These are phyloP conservation scores for Selene dorsalis DNA, from an alignment of 2,797 vertebrate genomes.

Conservation along the genomic window DNA sequence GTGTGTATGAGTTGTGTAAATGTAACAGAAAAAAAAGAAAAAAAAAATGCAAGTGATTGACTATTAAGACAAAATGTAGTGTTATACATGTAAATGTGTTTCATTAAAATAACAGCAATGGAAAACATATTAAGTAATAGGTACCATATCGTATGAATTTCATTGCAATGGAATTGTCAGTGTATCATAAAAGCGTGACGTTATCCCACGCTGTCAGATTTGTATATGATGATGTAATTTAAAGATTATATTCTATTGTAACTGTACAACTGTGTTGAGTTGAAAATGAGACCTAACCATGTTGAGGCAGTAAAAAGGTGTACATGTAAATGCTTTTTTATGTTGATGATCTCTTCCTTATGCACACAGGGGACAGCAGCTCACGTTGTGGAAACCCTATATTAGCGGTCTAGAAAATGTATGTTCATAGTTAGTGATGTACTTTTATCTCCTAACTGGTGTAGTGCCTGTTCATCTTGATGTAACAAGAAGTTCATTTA, in stretches of 20 bases:
- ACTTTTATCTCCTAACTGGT: slow-evolving; percentile 87
- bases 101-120: slow-evolving; percentile 83
- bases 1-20: slow-evolving; percentile 87
- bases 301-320: slow-evolving; percentile 85
- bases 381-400: slow-evolving; percentile 80
- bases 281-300: slow-evolving; percentile 84
- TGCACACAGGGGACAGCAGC: slow-evolving; percentile 80
- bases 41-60: slow-evolving; percentile 84
- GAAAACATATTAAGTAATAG: slow-evolving; percentile 82
- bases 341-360: slow-evolving; percentile 85
- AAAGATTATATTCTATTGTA: slow-evolving; percentile 89
- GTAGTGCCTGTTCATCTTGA: slow-evolving; percentile 89
- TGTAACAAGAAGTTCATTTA: slow-evolving; percentile 85
- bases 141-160: slow-evolving; percentile 83
- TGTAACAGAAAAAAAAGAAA: slow-evolving; percentile 74
- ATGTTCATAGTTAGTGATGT: slow-evolving; percentile 88
- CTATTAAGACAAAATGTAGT: slow-evolving; percentile 85
- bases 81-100: slow-evolving; percentile 88
- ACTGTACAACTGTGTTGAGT: slow-evolving; percentile 89
- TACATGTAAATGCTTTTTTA: slow-evolving; percentile 87
- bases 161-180: slow-evolving; percentile 84
- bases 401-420: slow-evolving; percentile 84
- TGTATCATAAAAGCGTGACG: slow-evolving; percentile 86
- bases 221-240: slow-evolving; percentile 91
- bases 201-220: slow-evolving; percentile 84